phyloP scores from a whole-genome alignment of 2,113 vertebrate species.

The Carassius gibelio region DNA sequence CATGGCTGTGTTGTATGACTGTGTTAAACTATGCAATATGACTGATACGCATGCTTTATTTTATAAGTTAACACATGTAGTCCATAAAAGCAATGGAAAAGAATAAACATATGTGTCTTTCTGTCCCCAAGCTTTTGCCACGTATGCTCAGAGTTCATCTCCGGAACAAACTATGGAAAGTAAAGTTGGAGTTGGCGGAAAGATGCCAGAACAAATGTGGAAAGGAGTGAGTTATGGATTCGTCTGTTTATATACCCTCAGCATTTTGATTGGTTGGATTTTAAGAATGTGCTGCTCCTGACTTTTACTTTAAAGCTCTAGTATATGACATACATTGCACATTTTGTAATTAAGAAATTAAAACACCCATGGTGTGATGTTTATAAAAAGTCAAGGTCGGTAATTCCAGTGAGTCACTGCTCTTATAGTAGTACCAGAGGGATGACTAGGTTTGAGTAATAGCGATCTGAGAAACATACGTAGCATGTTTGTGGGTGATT shows the following conservation, averaged over 20 bases:
- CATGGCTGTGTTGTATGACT: background rate
- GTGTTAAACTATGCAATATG: background rate
- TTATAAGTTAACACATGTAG: background rate
- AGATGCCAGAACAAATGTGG: background rate
- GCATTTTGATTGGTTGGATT: constrained; percentile 1
- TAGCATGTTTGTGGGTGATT: constrained; percentile 38
- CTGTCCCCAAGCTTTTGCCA: background rate
- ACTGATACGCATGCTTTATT: background rate
- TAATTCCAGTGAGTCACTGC: constrained; percentile 44
- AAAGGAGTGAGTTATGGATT: constrained; percentile 30
- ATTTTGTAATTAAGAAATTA: background rate
- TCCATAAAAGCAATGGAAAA: background rate
- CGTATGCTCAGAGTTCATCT: background rate
- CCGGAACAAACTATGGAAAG: background rate
- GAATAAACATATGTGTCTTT: background rate
- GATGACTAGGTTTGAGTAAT: constrained; percentile 47
- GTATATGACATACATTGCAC: background rate
- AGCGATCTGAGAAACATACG: constrained; percentile 47
- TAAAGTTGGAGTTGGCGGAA: background rate
- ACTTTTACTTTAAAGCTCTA: background rate
- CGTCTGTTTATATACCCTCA: constrained; percentile 9
- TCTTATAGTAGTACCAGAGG: constrained; percentile 35
- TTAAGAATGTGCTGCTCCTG: background rate
- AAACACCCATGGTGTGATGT: background rate
- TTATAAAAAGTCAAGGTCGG: constrained; percentile 12